phyloP scores from a whole-genome alignment of 2,113 vertebrate species.

The Myrmecophaga tridactyla region DNA sequence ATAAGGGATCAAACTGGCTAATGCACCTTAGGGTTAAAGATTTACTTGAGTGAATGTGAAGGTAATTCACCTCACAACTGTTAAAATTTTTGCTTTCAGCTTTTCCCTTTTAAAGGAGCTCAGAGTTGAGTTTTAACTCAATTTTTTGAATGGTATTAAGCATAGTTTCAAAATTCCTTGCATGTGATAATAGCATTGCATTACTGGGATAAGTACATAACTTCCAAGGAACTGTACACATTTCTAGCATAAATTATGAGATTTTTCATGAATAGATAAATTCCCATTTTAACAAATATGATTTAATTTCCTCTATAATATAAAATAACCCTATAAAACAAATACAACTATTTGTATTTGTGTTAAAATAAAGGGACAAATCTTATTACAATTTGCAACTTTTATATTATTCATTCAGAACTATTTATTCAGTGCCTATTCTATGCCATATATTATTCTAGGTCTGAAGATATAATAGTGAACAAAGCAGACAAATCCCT shows the following conservation, averaged over 20 bases:
- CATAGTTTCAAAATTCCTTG: conserved; percentile 30
- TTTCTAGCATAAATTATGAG: not conserved
- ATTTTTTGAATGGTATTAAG: not conserved
- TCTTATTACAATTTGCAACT: not conserved
- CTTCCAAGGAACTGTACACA: not conserved
- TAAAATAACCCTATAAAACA: not conserved
- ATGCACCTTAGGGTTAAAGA: not conserved
- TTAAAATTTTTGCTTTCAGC: not conserved
- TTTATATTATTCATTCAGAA: not conserved
- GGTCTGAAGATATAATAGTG: not conserved
- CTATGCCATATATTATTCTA: not conserved
- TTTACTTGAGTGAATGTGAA: not conserved
- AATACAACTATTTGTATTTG: not conserved
- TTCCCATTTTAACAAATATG: not conserved
- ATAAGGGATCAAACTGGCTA: not conserved
- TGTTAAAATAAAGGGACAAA: not conserved
- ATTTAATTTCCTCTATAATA: not conserved
- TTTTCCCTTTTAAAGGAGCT: too few species aligned
- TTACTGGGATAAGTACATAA: not conserved
- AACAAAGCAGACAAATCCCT: not conserved
- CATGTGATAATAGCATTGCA: not conserved
- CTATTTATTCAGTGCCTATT: not conserved
- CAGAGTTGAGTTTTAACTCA: too few species aligned
- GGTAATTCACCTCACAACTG: not conserved
- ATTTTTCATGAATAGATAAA: not conserved